These are phyloP conservation scores for Drosophila sulfurigaster DNA, from an alignment of 1,140 invertebrate genomes.

Conservation along the genomic window DNA sequence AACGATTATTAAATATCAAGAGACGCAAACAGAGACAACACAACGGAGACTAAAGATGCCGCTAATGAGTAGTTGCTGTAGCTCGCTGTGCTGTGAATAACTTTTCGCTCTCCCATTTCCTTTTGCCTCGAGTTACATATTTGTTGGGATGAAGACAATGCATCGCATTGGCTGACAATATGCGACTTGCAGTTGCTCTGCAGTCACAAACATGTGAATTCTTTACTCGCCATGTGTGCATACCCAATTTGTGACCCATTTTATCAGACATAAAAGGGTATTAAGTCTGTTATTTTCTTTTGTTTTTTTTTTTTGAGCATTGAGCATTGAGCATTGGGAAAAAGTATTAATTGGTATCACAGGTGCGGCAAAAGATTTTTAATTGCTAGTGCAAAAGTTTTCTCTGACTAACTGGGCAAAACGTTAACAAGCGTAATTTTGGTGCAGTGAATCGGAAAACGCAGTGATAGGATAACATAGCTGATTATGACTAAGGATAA, in stretches of 20 bases:
- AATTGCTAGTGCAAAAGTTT: constrained; percentile 70
- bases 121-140: not conserved
- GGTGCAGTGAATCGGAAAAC: constrained; percentile 67
- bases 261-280: not conserved
- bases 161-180: not conserved
- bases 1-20: not conserved
- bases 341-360: constrained; percentile 78
- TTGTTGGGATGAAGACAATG: not conserved
- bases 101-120: not conserved
- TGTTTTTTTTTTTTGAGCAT: constrained; percentile 5
- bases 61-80: not conserved
- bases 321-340: constrained; percentile 26
- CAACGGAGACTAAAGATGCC: not conserved
- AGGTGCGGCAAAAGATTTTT: constrained; percentile 55
- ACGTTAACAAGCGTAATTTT: constrained; percentile 56
- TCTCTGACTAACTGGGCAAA: constrained; percentile 34
- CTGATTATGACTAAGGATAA: constrained; percentile 27
- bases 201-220: not conserved
- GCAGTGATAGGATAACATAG: constrained; percentile 48
- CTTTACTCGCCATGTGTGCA: not conserved
- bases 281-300: constrained; percentile 20
- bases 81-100: not conserved
- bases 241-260: constrained; percentile 1
- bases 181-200: not conserved
- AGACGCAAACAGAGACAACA: not conserved